A percentile compares a stretch with the other conserved stretches of the same genome.
phyloP scores from a whole-genome alignment of 2,888 invertebrate genomes.

The Drosophila birchii region DNA sequence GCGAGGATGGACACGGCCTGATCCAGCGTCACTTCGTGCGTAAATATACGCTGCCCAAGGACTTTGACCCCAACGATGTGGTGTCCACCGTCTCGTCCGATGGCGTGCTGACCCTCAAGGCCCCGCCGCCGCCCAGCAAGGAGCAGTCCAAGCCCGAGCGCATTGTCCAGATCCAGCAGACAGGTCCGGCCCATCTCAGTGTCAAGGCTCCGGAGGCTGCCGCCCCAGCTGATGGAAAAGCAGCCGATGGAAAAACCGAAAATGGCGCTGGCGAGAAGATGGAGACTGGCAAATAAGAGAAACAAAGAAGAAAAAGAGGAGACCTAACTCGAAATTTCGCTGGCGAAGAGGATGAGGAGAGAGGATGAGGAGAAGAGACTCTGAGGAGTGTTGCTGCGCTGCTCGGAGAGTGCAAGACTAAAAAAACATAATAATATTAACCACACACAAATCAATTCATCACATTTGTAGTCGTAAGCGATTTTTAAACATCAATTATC shows the following conservation, averaged over 20 bases:
- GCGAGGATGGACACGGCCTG: constrained; percentile 90
- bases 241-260: constrained; percentile 42
- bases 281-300: constrained; percentile 55
- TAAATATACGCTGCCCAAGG: constrained; percentile 90
- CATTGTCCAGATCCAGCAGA: constrained; percentile 87
- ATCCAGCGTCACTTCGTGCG: constrained; percentile 91
- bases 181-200: constrained; percentile 86
- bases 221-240: constrained; percentile 25
- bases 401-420: constrained; percentile 51
- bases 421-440: constrained; percentile 29
- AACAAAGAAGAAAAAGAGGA: not conserved
- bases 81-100: constrained; percentile 91
- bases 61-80: constrained; percentile 90
- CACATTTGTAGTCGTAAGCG: constrained; percentile 40
- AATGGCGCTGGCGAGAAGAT: constrained; percentile 55
- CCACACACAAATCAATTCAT: constrained; percentile 22
- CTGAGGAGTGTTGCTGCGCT: constrained; percentile 41
- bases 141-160: constrained; percentile 83
- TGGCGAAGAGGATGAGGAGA: constrained; percentile 38
- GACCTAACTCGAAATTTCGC: constrained; percentile 22
- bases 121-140: constrained; percentile 87
- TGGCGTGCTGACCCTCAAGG: constrained; percentile 90
- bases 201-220: constrained; percentile 71
- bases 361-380: constrained; percentile 12
- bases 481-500: constrained; percentile 32